phyloP scores from a whole-genome alignment of 1,140 invertebrate genomes.

The Globodera ellingtonae region DNA sequence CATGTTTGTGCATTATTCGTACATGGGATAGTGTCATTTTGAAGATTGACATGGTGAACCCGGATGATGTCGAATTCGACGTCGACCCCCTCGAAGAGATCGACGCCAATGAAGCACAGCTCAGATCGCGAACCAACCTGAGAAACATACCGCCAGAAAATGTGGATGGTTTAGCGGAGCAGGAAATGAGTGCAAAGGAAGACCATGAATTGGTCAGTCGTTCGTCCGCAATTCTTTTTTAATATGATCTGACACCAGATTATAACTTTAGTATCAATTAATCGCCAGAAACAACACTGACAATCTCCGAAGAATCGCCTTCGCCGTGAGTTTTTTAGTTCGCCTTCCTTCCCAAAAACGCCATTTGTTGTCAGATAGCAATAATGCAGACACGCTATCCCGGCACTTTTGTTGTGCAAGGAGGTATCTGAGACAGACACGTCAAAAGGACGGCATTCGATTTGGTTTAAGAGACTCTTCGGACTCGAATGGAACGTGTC shows the following conservation, averaged over 20 bases:
- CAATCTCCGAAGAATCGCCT: slow-evolving; percentile 52
- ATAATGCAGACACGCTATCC: slow-evolving; percentile 52
- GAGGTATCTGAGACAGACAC: slow-evolving; percentile 18
- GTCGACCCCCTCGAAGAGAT: slow-evolving; percentile 55
- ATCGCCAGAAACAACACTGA: slow-evolving; percentile 54
- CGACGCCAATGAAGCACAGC: slow-evolving; percentile 45
- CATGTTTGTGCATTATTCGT: slow-evolving; percentile 37
- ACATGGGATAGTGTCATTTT: not conserved
- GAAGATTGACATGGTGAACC: slow-evolving; percentile 52
- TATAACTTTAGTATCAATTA: slow-evolving; percentile 36
- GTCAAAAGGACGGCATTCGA: not conserved
- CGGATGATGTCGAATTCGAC: slow-evolving; percentile 60
- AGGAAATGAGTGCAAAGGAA: slow-evolving; percentile 29
- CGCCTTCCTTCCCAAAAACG: not conserved
- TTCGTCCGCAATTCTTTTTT: slow-evolving; percentile 24
- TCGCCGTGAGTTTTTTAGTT: slow-evolving; percentile 35
- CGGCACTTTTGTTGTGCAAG: slow-evolving; percentile 52
- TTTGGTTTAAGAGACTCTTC: slow-evolving; percentile 69
- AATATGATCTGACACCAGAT: not conserved
- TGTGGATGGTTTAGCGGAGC: slow-evolving; percentile 26
- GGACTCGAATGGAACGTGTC: slow-evolving; percentile 76
- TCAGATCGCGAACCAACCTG: slow-evolving; percentile 51
- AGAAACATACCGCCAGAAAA: slow-evolving; percentile 40
- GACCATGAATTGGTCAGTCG: slow-evolving; percentile 48
- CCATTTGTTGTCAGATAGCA: slow-evolving; percentile 35